Evolutionary conservation across 2,888 invertebrate species (phyloP), one percentile per base, ranked within the genome.

Genomic region (Conistra vaccinii): DNA sequence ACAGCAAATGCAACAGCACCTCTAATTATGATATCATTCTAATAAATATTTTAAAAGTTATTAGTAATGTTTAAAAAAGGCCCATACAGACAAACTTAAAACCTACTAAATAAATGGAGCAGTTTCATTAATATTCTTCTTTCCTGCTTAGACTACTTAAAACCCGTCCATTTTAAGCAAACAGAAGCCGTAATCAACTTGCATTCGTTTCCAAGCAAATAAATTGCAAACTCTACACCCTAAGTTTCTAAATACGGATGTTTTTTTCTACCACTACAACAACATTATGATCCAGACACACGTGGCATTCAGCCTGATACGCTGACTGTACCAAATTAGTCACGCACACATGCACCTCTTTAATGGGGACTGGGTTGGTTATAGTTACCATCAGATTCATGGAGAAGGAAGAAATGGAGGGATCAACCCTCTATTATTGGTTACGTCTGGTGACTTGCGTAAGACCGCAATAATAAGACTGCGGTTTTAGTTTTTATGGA

Each of bases 321-420:
- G 60, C 83, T 80, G 77, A 82, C 89, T 85, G 88, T 87, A 85
- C 81, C 60, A 87, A 85, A 92, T 94, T 94, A 93, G 94, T 93
- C 88, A 92, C 93, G 92, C 92, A 92, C 94, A 94, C 93, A 94
- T 94, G 94, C 92, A 89, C 89, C 85, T 83, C 80, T 91, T 87
- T 92, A 93, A 92, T 91, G 88, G 90, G 91, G 88, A 88, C 85
- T 85, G 80, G 66, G 80, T 87, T 86, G 81, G 81, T 84, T 84
- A 78, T 85, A 75, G 87, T 85, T 76, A 84, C 74, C 58, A 74
- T 45, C 35, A 51, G 20, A 45, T 5, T 14, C 79, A 53, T 17
- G 17, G 89, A 87, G 73, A 53, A 81, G 17, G 55, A 57, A 78
- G 20, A 53, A 73, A 78, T 81, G 69, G 80, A 81, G 61, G 29